phyloP scores from a whole-genome alignment of 2,113 vertebrate species.

The Myrmecobius fasciatus region DNA sequence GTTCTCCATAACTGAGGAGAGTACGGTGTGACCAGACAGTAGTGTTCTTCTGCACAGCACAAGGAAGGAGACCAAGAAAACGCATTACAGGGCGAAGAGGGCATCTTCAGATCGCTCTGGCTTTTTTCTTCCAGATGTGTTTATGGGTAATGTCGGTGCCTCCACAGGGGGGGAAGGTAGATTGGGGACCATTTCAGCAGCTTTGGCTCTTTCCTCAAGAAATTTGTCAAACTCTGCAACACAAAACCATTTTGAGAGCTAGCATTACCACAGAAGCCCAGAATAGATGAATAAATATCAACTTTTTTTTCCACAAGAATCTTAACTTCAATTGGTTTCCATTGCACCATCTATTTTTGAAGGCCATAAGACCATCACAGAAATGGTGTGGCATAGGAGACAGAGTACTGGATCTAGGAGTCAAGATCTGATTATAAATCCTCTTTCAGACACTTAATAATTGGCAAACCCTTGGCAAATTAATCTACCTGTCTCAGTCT shows the following conservation, averaged over 20 bases:
- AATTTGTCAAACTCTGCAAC: conserved; percentile 97
- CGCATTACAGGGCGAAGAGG: conserved; percentile 92
- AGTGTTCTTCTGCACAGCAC: conserved; percentile 55
- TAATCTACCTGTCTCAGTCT: background rate
- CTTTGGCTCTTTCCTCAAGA: conserved; percentile 97
- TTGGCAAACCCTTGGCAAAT: background rate
- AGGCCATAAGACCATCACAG: background rate
- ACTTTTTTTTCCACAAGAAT: background rate
- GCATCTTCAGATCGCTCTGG: conserved; percentile 89
- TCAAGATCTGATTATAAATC: background rate
- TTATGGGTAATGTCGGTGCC: conserved; percentile 81
- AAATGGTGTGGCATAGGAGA: background rate
- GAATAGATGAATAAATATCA: background rate
- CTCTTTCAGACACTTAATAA: background rate
- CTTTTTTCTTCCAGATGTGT: conserved; percentile 89
- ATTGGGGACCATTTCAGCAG: conserved; percentile 92
- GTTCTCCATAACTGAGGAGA: conserved; percentile 57
- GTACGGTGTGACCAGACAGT: conserved; percentile 54
- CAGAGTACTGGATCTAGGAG: background rate
- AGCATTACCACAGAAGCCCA: background rate
- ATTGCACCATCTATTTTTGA: background rate
- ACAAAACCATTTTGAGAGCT: conserved; percentile 49
- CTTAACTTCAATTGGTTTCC: background rate
- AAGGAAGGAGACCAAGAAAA: conserved; percentile 46
- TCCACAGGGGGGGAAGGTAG: conserved; percentile 90